Conservation (phyloP, 1,140 invertebrate genomes). For the Ditylenchus dipsaci region DNA sequence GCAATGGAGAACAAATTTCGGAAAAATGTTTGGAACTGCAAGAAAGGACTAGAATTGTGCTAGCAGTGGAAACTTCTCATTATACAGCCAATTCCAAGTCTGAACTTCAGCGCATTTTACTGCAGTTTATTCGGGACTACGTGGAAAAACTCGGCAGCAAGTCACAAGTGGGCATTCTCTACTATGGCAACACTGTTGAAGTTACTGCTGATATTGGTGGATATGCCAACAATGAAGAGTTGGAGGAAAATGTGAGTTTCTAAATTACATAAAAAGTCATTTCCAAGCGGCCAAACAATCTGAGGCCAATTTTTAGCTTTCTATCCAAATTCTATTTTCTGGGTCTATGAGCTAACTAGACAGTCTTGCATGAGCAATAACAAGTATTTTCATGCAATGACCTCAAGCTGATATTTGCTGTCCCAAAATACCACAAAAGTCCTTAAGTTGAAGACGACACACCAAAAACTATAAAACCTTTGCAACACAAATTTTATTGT, state of each 20-base stretch:
- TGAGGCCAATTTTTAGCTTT: no score
- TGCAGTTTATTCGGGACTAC: constrained; percentile 19
- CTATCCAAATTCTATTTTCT: no score
- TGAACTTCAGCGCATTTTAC: constrained; percentile 8
- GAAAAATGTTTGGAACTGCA: constrained; percentile 11
- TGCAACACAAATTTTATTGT: no score
- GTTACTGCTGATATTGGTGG: constrained; percentile 24
- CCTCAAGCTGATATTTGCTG: no score
- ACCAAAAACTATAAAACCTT: no score
- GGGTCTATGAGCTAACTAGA: no score
- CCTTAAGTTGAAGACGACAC: no score
- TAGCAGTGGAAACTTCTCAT: constrained; percentile 23
- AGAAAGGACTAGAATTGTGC: constrained; percentile 7
- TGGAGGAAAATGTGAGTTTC: constrained; percentile 20
- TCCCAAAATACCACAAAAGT: no score
- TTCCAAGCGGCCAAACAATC: no score
- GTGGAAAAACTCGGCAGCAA: constrained; percentile 11
- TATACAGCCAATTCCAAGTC: not conserved
- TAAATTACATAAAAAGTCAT: no score
- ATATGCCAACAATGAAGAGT: constrained; percentile 20
- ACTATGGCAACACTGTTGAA: constrained; percentile 33
- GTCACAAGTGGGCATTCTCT: constrained; percentile 24
- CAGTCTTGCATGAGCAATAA: no score
- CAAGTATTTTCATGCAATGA: no score
- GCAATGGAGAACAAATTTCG: not conserved